Percentiles rank a stretch among this genome's conserved stretches.
Conservation (phyloP, 2,113 vertebrate genomes). For the Mesembrinibis cayennensis region DNA sequence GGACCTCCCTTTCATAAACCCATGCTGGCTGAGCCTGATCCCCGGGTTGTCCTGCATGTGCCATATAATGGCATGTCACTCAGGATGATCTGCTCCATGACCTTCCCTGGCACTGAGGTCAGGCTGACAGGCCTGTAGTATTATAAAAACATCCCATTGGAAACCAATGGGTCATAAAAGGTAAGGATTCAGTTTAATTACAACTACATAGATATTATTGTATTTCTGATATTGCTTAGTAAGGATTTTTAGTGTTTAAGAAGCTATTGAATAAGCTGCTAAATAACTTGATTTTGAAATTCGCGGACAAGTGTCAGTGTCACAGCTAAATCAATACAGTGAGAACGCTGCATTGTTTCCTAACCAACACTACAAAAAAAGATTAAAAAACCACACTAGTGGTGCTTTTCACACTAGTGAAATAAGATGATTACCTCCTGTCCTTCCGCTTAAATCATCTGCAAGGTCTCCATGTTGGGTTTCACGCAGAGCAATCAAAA, state of each 20-base stretch:
- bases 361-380: not conserved
- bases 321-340: not conserved
- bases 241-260: not conserved
- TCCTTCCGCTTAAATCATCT: slow-evolving; percentile 71
- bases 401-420: not conserved
- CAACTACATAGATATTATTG: not conserved
- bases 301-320: not conserved
- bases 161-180: not conserved
- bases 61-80: too few relatives aligned
- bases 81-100: too few relatives aligned
- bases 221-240: not conserved
- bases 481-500: slow-evolving; percentile 74
- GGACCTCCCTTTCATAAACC: too few relatives aligned
- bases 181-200: not conserved
- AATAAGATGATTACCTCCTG: slow-evolving; percentile 56
- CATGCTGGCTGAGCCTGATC: too few relatives aligned
- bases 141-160: not conserved
- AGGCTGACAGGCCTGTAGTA: too few relatives aligned
- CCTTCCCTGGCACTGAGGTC: too few relatives aligned
- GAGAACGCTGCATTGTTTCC: not conserved
- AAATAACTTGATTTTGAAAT: not conserved
- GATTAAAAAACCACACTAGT: not conserved
- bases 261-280: not conserved
- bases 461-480: slow-evolving; percentile 72
- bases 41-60: too few relatives aligned